A percentile compares a stretch with the other conserved stretches of the same genome.
phyloP scores from a whole-genome alignment of 1,140 invertebrate species.

The Mizuhopecten yessoensis region DNA sequence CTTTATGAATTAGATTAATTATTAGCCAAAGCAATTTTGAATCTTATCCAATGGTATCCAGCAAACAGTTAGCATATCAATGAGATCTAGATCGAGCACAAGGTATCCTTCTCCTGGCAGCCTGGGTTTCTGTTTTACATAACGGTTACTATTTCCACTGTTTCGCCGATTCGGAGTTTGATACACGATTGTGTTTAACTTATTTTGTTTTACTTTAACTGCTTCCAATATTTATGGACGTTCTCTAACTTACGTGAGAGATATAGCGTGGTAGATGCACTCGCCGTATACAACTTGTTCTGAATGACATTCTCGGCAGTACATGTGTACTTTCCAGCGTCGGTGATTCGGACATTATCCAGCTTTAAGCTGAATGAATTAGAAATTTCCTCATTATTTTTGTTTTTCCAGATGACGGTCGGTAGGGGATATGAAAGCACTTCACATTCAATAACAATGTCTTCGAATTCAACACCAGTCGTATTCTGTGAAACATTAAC shows the following conservation, averaged over 20 bases:
- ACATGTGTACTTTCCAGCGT: background rate
- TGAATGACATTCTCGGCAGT: background rate
- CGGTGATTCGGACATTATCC: background rate
- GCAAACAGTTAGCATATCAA: too few relatives aligned
- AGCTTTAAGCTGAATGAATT: background rate
- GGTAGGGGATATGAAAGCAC: background rate
- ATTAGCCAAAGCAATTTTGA: too few relatives aligned
- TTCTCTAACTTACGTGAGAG: background rate
- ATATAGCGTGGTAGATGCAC: background rate
- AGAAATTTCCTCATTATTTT: background rate
- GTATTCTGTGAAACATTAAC: background rate
- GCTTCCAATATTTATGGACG: too few relatives aligned
- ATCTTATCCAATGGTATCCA: too few relatives aligned
- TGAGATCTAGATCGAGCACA: too few relatives aligned
- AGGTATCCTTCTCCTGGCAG: too few relatives aligned
- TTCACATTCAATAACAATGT: background rate
- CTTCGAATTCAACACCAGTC: background rate
- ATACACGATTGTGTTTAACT: too few relatives aligned
- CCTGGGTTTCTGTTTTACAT: too few relatives aligned
- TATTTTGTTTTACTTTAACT: too few relatives aligned
- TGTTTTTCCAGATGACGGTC: background rate
- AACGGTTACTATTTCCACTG: too few relatives aligned
- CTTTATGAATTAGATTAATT: too few relatives aligned
- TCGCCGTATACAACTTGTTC: background rate
- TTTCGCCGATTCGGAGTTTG: too few relatives aligned